Evolutionary conservation across 2,797 vertebrate species (phyloP), one percentile per base, ranked within the genome.

Genomic region (Salmo trutta): DNA sequence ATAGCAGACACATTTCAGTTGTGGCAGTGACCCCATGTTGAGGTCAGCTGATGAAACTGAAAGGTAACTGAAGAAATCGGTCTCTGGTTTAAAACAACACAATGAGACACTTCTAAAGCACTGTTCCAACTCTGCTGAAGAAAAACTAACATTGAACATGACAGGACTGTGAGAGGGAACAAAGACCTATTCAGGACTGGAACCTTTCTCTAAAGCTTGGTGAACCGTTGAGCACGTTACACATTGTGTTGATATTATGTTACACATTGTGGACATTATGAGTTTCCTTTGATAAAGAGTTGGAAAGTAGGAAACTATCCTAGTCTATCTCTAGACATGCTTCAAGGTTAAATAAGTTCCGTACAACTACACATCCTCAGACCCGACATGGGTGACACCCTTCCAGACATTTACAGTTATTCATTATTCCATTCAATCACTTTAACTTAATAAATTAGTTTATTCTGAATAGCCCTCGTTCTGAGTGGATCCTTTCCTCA

Each of bases 391-490:
- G 15, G 59, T 56, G 73, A 65, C 69, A 68, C 71, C 19, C 21
- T 76, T 81, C 80, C 74, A 81, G 47, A 76, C 36, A 52, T 80
- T 78, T 78, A 36, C 36, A 86, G 66, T 41, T 75, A 67, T 59
- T 10, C 76, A 24, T 59, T 4, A 4, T 73, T 80, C 64, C 54
- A 19, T 79, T 80, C 80, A 84, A 81, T 84, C 80, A 84, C 36
- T 36, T 59, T 31, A 10, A 80, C 75, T 75, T 73, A 1, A 79
- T 76, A 79, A 76, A 33, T 51, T 71, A 75, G 79, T 19, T 79
- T 82, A 79, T 73, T 79, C 68, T 74, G 51, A 5, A 69, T 7
- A 79, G 80, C 77, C 81, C 83, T 84, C 85, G 77, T 71, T 83
- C 72, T 70, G 17, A 83, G 70, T 72, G 75, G 80, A 75, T 69